Base-by-base conservation (phyloP, 2,113 vertebrate genomes). In the Aramus guarauna region DNA sequence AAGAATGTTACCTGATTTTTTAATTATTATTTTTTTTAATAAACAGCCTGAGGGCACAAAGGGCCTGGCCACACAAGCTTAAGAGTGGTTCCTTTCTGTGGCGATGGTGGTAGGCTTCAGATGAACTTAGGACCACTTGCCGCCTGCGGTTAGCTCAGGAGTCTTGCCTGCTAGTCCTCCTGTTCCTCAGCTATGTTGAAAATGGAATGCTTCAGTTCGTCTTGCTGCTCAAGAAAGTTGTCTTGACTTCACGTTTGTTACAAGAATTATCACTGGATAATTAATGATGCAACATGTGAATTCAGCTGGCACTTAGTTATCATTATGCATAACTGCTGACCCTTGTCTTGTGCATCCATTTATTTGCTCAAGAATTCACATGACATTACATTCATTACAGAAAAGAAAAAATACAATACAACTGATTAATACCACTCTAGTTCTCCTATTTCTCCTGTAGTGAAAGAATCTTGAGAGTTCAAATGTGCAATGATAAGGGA, bases 1-100 rank as follows among this genome's bases (percentile, higher is more conserved):
- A 93, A 83, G 22, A 79, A 85, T 92, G 90, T 97, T 97, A 97
- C 96, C 96, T 96, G 94, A 48, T 90, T 78, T 80, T 55, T n/a
- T 53, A 15, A 5, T 47, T 20, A 5, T 47, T 20, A 59, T 34
- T 60, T 45, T 69, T 69, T 60, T 60, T 48, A 77, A 83, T 39
- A 69, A 68, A 94, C 48, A 69, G 91, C 55, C 52, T 67, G 81
- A 85, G 69, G 58, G 45, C 19, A 78, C 41, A 76, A 85, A 82
- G 64, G 14, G 36, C 26, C 24, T 76, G 77, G 62, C 41, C 77
- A 74, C 23, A 83, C 80, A 83, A 55, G 48, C 19, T 71, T 88
- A 77, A 68, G 30, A 47, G 23, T 50, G 21, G n/a, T 14, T 37
- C 15, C 68, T 80, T 91, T 80, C 77, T 66, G 37, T 85, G 74